Evolutionary conservation across 2,797 vertebrate genomes (phyloP).

Genomic region (Emys orbicularis): DNA sequence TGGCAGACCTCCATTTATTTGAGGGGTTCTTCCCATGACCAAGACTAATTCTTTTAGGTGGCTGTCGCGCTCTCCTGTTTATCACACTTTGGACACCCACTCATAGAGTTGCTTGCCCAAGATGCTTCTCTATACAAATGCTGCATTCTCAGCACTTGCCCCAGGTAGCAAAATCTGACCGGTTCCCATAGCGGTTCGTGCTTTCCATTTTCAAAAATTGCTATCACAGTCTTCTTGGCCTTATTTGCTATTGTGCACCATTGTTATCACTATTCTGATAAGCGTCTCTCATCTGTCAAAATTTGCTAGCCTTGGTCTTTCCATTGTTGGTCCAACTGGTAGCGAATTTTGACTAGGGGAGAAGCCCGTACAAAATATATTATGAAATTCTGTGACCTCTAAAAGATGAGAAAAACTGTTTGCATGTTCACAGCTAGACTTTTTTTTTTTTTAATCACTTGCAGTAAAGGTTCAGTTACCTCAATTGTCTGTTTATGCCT

Average conservation of each 20-base stretch:
- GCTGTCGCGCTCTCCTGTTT: fast-evolving
- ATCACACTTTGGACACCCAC: fast-evolving
- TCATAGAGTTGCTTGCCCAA: not conserved
- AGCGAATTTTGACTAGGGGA: not conserved
- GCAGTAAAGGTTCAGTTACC: not conserved
- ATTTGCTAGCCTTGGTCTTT: not conserved
- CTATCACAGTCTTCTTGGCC: fast-evolving
- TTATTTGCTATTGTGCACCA: not conserved
- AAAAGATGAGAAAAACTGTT: not conserved
- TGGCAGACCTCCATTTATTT: not conserved
- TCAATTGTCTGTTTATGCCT: not conserved
- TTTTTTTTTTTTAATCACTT: not conserved
- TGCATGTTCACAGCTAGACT: not conserved
- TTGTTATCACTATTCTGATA: not conserved
- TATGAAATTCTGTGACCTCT: not conserved
- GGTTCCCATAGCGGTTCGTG: fast-evolving
- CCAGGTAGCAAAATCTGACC: not conserved
- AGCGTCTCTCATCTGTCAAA: not conserved
- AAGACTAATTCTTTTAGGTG: fast-evolving
- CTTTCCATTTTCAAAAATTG: not conserved
- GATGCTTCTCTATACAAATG: not conserved
- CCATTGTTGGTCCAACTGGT: not conserved
- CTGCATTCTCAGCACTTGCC: not conserved
- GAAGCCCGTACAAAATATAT: not conserved
- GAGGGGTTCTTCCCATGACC: fast-evolving